Base-by-base conservation (phyloP, 2,888 invertebrate species). In the Andrena dorsata region DNA sequence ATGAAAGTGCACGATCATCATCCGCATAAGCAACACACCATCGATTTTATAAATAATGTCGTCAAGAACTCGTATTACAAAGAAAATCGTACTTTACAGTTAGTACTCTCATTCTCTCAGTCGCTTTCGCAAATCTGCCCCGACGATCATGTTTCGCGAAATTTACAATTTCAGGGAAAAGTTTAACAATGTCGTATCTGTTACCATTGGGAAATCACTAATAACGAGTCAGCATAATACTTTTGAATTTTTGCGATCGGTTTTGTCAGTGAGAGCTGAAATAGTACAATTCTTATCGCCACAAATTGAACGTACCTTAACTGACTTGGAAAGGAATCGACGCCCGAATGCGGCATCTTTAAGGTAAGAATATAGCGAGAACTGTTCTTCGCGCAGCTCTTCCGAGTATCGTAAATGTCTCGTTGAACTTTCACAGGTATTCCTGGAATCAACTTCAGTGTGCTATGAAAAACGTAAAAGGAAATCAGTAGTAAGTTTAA, bases 1-100 rank as follows among this genome's bases (percentile, higher is more conserved):
- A 85, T 93, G 68, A 93, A 90, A 83, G 89, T 93, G 81, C 92
- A 91, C 47, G 91, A 93, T 49, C 85, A 88, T 65, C 93, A 93
- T 85, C 91, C 93, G 1, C 93, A 93, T 70, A 92, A 88, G 79
- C 83, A 90, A 53, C 91, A 93, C 60, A 90, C 92, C 8, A 78
- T 90, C 6, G 91, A 92, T 32, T 87, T 93, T 20, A 81, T 94
- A 20, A 84, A 76, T 49, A 88, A 88, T 60, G 75, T 93, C 41
- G 83, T 88, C 10, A 51, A 60, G 32, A 93, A 90, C 86, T 35
- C 80, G 7, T 89, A 93, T 69, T 93, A 91, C 60, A 86, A 79
- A 60, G 89, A 91, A 69, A 86, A 89, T 74, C 58, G 56, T 28
- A 28, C 35, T 6, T 85, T 92, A 13, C 91, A 89, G 93, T 92